Evolutionary conservation across 2,888 invertebrate genomes (phyloP), one percentile per base, ranked within the genome.

Genomic region (Cerceris ruficornis): DNA sequence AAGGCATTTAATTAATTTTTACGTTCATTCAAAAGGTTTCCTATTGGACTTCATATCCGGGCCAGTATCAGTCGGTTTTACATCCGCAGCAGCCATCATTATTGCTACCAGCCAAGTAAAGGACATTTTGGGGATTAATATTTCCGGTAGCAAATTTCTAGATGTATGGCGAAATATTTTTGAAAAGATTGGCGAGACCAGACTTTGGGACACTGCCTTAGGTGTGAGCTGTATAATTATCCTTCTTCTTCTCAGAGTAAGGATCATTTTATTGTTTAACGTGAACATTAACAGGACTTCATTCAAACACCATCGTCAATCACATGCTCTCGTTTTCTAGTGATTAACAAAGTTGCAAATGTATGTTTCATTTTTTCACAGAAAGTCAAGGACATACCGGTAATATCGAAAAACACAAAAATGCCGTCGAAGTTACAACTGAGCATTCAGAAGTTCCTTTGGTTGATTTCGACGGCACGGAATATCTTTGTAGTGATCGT

Each of bases 21-120:
- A 1, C 5, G 11, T 41, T 28, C 60, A 8, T 62, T 80, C 89
- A 89, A 9, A 93, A 96, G 97, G 97, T 59, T 97, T 97, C 92
- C 93, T 97, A 82, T 95, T 97, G 83, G 96, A 97, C 92, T 97
- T 97, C 92, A 96, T 97, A 88, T 96, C 96, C 81, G 96, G 96
- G n/a, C 96, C 97, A 54, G 96, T 96, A 77, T 95, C 96, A 4
- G 95, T 95, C 75, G 96, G 96, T 7, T 97, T 97, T 93, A 96
- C 97, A 4, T 96, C 96, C 0, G 97, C 97, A 0, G 96, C 97
- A 0, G 96, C 97, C 81, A 95, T 97, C 83, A 96, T 96, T 84
- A 97, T 97, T 80, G 96, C 96, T 49, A 96, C 96, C 69, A 96
- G 96, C 28, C 97, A 97, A 92, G 93, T 96, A 79, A 96, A 96